phyloP scores from a whole-genome alignment of 2,113 vertebrate genomes.

The Albula glossodonta region DNA sequence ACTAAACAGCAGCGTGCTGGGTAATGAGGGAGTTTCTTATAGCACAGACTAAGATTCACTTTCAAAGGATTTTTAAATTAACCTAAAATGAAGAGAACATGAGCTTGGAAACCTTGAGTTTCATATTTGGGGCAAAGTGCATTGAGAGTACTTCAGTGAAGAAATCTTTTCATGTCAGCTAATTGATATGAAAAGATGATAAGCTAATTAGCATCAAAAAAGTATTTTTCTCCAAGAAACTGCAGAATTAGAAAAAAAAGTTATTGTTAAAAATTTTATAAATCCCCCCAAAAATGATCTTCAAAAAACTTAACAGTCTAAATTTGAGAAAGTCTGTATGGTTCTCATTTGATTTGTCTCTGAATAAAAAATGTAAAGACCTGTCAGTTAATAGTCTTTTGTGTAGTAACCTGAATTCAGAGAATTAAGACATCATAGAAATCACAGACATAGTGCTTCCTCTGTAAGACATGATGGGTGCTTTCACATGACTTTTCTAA shows the following conservation, averaged over 20 bases:
- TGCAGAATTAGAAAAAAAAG: background rate
- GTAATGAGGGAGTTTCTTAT: conserved; percentile 1
- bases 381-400: background rate
- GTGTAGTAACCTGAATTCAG: background rate
- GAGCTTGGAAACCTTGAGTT: background rate
- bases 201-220: background rate
- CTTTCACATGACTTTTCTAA: background rate
- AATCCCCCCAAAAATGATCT: background rate
- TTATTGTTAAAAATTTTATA: background rate
- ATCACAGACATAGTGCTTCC: background rate
- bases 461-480: background rate
- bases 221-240: background rate
- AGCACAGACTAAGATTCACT: background rate
- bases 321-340: background rate
- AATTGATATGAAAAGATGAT: conserved; percentile 7
- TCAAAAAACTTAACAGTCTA: background rate
- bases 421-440: background rate
- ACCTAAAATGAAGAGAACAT: background rate
- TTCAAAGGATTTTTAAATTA: conserved; percentile 4
- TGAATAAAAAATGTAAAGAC: background rate
- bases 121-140: background rate
- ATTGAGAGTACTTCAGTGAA: background rate
- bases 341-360: background rate
- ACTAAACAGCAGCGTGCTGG: background rate
- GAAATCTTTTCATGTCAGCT: background rate